Percentiles rank a stretch among this genome's conserved stretches.
Evolutionary conservation across 23 tunicate species (phyloP).

Genomic region (Botrylloides violaceus): DNA sequence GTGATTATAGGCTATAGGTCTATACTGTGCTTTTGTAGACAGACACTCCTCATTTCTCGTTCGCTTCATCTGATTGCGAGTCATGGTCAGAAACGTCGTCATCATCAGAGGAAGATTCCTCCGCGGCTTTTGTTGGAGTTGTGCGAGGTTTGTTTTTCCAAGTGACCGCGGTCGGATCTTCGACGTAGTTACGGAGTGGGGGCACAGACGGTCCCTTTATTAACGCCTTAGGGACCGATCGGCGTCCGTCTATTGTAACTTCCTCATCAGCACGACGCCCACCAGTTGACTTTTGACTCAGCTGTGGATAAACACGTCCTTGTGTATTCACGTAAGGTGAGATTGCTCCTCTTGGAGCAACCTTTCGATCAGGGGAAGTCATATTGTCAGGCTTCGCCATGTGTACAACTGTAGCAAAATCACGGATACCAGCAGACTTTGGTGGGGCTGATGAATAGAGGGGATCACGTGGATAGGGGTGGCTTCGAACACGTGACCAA

Average conservation of each 20-base stretch:
- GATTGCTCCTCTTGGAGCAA: slow-evolving; percentile 16
- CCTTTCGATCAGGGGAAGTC: slow-evolving; percentile 4
- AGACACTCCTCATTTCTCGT: neutral
- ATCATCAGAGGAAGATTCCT: slow-evolving; percentile 11
- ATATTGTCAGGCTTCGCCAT: slow-evolving; percentile 19
- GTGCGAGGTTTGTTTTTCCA: neutral
- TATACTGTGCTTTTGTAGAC: no score
- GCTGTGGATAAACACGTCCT: slow-evolving; percentile 4
- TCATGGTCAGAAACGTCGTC: neutral
- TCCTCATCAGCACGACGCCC: neutral
- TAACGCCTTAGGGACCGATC: neutral
- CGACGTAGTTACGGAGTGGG: slow-evolving; percentile 1
- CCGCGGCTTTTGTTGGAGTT: neutral
- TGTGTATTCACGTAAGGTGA: neutral
- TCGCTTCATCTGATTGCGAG: neutral
- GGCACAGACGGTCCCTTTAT: neutral
- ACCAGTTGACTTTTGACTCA: neutral
- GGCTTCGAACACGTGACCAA: neutral
- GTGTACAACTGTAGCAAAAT: slow-evolving; percentile 11
- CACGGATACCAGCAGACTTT: neutral
- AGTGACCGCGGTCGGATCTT: neutral
- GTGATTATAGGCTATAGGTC: no score
- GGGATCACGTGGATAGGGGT: neutral
- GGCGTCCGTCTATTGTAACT: neutral
- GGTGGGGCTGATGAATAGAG: slow-evolving; percentile 2